These are phyloP conservation scores for Papilio helenus DNA, from an alignment of 1,140 invertebrate genomes.

Conservation along the genomic window DNA sequence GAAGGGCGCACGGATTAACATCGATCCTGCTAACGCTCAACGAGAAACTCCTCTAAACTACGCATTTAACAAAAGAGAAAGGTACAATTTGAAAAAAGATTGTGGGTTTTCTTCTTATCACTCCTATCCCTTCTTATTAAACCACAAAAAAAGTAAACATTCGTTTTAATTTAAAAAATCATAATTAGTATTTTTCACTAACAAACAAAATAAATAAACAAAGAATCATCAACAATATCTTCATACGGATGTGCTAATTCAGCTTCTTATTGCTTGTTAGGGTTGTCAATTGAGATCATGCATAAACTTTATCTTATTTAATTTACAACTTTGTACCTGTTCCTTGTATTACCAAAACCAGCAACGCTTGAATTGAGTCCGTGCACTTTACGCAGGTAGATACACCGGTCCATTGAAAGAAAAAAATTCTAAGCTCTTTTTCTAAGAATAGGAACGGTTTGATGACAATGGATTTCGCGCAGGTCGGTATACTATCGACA, in stretches of 20 bases:
- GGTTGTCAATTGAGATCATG: neutral
- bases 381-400: conserved; percentile 41
- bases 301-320: neutral
- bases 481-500: conserved; percentile 45
- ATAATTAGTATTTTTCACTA: neutral
- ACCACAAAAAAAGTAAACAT: neutral
- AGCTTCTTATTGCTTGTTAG: neutral
- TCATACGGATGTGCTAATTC: neutral
- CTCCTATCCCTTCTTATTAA: neutral
- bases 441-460: conserved; percentile 41
- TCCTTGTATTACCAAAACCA: neutral
- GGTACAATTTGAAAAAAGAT: neutral
- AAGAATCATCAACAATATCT: neutral
- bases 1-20: conserved; percentile 63
- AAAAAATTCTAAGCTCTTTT: conserved; percentile 42
- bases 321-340: neutral
- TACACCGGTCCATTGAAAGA: conserved; percentile 30
- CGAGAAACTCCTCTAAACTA: neutral
- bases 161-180: neutral
- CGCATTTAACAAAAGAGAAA: neutral
- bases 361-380: conserved; percentile 25
- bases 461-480: conserved; percentile 51
- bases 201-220: neutral
- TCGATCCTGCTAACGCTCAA: conserved; percentile 42
- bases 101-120: neutral